Evolutionary conservation across 2,888 invertebrate species (phyloP).

Genomic region (Sclerodermus sp.): DNA sequence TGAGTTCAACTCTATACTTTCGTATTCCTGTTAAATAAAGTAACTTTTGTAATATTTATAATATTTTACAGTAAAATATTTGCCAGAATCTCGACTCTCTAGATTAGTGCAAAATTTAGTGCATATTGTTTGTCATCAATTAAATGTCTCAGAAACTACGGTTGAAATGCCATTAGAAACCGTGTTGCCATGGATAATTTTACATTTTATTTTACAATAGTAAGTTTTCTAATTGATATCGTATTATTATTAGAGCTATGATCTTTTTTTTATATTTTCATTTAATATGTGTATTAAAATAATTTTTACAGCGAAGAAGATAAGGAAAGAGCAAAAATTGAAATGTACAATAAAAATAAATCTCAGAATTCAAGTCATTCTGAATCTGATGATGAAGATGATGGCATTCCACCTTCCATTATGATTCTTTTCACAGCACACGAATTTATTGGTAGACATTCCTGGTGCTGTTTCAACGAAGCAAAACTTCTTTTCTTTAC

Average conservation of each 20-base stretch:
- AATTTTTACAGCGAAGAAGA: conserved; percentile 66
- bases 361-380: conserved; percentile 35
- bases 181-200: conserved; percentile 79
- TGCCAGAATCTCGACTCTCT: conserved; percentile 65
- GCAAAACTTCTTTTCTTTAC: conserved; percentile 79
- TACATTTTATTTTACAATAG: conserved; percentile 77
- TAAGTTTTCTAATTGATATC: conserved; percentile 33
- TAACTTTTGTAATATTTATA: neutral
- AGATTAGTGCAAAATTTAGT: conserved; percentile 75
- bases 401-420: conserved; percentile 72
- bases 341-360: conserved; percentile 32
- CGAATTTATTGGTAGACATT: conserved; percentile 77
- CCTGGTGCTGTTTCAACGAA: conserved; percentile 78
- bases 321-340: conserved; percentile 62
- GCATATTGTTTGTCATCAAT: conserved; percentile 75
- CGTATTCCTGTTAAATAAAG: neutral
- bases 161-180: conserved; percentile 70
- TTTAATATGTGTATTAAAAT: conserved; percentile 1
- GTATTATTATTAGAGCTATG: neutral
- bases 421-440: conserved; percentile 80
- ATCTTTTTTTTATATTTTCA: neutral
- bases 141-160: conserved; percentile 69
- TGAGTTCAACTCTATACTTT: conserved; percentile 38
- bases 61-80: conserved; percentile 47
- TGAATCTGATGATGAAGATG: conserved; percentile 59